Percentiles rank a stretch among this genome's conserved stretches.
Conservation (phyloP, 2,113 vertebrate species). For the Neomonachus schauinslandi region DNA sequence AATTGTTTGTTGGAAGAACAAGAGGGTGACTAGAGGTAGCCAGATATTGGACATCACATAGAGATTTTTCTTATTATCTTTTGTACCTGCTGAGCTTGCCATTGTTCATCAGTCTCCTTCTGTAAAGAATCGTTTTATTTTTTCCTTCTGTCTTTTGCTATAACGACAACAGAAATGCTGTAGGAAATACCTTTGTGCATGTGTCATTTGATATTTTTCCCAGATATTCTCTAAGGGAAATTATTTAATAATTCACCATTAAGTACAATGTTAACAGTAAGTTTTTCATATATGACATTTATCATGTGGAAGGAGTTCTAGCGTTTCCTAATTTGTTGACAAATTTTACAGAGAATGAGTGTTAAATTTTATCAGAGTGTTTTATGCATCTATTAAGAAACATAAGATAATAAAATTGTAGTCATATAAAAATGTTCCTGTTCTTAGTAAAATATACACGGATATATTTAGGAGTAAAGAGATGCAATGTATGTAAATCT, state of each 20-base stretch:
- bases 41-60: fast-evolving
- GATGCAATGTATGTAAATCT: background rate
- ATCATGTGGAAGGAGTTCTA: background rate
- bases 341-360: background rate
- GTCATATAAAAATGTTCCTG: background rate
- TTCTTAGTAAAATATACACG: background rate
- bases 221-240: background rate
- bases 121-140: background rate
- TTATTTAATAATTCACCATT: background rate
- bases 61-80: background rate
- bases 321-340: background rate
- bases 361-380: background rate
- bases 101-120: background rate
- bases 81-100: background rate
- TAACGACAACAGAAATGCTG: background rate
- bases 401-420: background rate
- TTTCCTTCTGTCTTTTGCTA: background rate
- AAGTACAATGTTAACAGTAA: background rate
- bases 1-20: background rate
- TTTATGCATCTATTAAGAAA: background rate
- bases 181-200: background rate
- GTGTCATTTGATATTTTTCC: background rate
- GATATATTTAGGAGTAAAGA: background rate
- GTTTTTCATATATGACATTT: background rate
- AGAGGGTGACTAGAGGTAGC: background rate